phyloP scores from a whole-genome alignment of 2,888 invertebrate genomes.

The Hermaeophaga mercurialis region DNA sequence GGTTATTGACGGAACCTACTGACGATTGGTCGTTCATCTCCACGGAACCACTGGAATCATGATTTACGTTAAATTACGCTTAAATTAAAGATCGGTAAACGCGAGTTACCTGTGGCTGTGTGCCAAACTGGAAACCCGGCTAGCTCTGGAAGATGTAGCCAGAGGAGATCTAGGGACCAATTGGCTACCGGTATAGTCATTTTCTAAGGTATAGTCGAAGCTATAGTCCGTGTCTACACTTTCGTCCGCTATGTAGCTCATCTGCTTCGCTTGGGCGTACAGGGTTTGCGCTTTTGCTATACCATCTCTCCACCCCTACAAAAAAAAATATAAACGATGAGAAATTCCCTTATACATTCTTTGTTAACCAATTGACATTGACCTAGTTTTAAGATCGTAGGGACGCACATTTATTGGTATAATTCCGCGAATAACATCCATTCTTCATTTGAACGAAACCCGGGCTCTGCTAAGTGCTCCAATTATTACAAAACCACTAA shows the following conservation, averaged over 20 bases:
- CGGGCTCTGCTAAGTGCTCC: background rate
- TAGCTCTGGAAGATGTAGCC: conserved; percentile 62
- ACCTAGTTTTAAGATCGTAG: too few species aligned
- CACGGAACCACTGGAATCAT: conserved; percentile 63
- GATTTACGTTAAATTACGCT: background rate
- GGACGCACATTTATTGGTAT: too few species aligned
- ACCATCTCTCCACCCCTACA: conserved; percentile 72
- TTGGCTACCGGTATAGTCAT: conserved; percentile 55
- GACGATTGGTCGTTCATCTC: conserved; percentile 68
- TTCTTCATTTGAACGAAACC: too few species aligned
- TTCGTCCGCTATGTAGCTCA: conserved; percentile 49
- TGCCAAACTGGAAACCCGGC: conserved; percentile 72
- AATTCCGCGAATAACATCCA: too few species aligned
- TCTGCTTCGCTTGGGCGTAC: conserved; percentile 67
- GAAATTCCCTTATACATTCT: background rate
- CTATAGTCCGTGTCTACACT: conserved; percentile 52
- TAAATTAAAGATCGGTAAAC: too few species aligned
- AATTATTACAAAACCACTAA: conserved; percentile 7
- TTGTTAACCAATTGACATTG: too few species aligned
- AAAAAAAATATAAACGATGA: background rate
- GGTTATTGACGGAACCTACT: conserved; percentile 57
- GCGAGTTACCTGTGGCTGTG: conserved; percentile 72
- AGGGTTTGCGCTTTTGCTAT: conserved; percentile 76
- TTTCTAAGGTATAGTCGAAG: conserved; percentile 53
- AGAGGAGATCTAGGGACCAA: conserved; percentile 56